A percentile compares a stretch with the other conserved stretches of the same genome.
These are phyloP conservation scores for Pongo abelii DNA, from an alignment of 2,113 vertebrate species.

Conservation along the genomic window DNA sequence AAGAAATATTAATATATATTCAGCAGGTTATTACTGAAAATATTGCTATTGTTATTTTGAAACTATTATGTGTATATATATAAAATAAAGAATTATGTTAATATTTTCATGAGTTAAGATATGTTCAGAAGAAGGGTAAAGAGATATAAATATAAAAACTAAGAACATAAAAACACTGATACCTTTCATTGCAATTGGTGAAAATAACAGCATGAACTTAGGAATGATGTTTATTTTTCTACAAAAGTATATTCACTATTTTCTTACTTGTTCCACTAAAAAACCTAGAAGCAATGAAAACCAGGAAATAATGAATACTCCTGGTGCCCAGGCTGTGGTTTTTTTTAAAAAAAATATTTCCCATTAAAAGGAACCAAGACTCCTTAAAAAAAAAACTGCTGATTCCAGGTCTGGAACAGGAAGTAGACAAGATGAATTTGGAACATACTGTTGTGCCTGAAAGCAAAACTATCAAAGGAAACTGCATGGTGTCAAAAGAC, in stretches of 20 bases:
- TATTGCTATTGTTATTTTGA: constrained; percentile 30
- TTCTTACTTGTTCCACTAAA: constrained; percentile 27
- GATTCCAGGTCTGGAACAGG: constrained; percentile 7
- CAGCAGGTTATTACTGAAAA: neutral
- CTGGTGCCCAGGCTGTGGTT: neutral
- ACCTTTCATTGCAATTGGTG: constrained; percentile 36
- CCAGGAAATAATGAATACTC: constrained; percentile 14
- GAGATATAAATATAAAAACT: constrained; percentile 34
- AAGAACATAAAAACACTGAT: constrained; percentile 15
- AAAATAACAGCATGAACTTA: constrained; percentile 17
- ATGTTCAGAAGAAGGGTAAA: constrained; percentile 34
- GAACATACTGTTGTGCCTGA: neutral
- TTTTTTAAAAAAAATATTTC: constrained; percentile 12
- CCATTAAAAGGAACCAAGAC: constrained; percentile 20
- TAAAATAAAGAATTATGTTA: neutral
- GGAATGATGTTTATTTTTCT: constrained; percentile 52
- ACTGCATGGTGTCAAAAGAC: neutral
- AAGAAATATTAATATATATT: constrained; percentile 29
- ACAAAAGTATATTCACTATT: neutral
- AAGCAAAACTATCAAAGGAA: neutral
- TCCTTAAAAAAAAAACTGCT: constrained; percentile 38
- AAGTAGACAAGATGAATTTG: neutral
- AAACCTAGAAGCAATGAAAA: constrained; percentile 39
- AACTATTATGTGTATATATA: neutral
- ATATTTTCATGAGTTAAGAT: neutral